Percentiles rank a stretch among this genome's conserved stretches.
Evolutionary conservation across 2,113 vertebrate genomes (phyloP).

Genomic region (Elaphurus davidianus): DNA sequence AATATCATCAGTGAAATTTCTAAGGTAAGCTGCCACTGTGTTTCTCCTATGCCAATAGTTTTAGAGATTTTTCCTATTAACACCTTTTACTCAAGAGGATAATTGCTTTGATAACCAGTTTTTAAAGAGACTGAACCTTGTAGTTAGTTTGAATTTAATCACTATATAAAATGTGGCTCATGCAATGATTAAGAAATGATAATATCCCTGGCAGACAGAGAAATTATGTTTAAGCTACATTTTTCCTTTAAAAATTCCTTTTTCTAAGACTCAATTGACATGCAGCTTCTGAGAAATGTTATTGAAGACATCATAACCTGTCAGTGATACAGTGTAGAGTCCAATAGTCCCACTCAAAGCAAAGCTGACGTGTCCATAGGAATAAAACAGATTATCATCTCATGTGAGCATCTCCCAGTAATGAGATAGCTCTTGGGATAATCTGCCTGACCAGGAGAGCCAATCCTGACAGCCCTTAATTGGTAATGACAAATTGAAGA

Average conservation of each 20-base stretch:
- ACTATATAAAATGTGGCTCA: conserved; percentile 16
- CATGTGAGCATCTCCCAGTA: not conserved
- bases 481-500: conserved; percentile 44
- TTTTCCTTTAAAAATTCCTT: not conserved
- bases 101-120: conserved; percentile 37
- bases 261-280: not conserved
- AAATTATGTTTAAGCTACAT: conserved; percentile 14
- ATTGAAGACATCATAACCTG: not conserved
- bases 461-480: conserved; percentile 13
- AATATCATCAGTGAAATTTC: not conserved
- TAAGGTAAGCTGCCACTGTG: not conserved
- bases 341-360: not conserved
- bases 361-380: not conserved
- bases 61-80: conserved; percentile 34
- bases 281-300: not conserved
- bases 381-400: not conserved
- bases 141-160: conserved; percentile 28
- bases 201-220: not conserved
- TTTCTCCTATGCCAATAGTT: not conserved
- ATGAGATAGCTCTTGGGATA: conserved; percentile 20
- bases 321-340: not conserved
- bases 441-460: conserved; percentile 9
- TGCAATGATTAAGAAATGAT: conserved; percentile 36
- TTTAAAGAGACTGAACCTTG: conserved; percentile 34
- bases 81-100: conserved; percentile 28